A percentile compares a stretch with the other conserved stretches of the same genome.
Conservation (phyloP, 1,140 invertebrate genomes). For the Penaeus japonicus region DNA sequence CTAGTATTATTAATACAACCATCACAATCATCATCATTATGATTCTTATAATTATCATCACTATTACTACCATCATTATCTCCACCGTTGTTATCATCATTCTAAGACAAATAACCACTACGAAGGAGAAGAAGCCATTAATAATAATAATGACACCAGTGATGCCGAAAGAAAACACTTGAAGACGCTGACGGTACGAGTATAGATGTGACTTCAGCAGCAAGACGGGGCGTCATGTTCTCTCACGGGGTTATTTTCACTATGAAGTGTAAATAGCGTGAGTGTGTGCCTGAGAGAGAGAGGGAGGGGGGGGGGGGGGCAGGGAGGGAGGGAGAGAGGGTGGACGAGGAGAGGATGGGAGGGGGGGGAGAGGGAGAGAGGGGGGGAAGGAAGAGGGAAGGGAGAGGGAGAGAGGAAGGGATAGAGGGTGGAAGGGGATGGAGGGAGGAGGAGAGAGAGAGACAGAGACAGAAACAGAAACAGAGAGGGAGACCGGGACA, state of each 20-base stretch:
- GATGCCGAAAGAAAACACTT: too few species aligned
- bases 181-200: too few species aligned
- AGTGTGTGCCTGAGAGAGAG: background rate
- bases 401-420: background rate
- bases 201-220: too few species aligned
- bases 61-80: too few species aligned
- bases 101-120: too few species aligned
- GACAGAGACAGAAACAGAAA: background rate
- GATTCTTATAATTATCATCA: too few species aligned
- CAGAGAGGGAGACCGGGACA: background rate
- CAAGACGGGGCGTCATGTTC: background rate
- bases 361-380: background rate
- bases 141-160: too few species aligned
- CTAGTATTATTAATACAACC: too few species aligned
- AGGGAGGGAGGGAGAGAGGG: background rate
- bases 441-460: too few species aligned
- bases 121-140: too few species aligned
- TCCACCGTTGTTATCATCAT: too few species aligned
- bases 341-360: background rate
- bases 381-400: background rate
- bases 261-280: background rate
- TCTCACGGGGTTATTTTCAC: background rate
- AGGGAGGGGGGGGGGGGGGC: background rate
- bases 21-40: too few species aligned
- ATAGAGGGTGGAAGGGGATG: background rate